phyloP scores from a whole-genome alignment of 1,140 invertebrate species.

The Asobara japonica region DNA sequence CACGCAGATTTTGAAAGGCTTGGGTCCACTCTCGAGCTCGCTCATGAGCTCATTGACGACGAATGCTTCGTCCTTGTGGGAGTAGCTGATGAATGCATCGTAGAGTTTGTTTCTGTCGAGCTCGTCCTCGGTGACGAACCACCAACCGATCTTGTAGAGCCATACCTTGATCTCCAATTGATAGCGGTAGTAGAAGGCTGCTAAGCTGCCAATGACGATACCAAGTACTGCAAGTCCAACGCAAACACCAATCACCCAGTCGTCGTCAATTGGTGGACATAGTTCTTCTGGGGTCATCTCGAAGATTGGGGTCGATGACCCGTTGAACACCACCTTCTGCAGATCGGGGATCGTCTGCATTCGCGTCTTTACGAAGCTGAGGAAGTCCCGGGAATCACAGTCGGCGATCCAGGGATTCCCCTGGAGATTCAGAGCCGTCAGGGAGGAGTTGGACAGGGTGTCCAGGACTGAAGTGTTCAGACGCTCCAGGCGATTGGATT shows the following conservation, averaged over 20 bases:
- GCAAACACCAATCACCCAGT: slow-evolving; percentile 60
- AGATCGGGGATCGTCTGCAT: slow-evolving; percentile 52
- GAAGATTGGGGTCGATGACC: slow-evolving; percentile 48
- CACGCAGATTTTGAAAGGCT: slow-evolving; percentile 76
- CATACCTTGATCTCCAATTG: slow-evolving; percentile 75
- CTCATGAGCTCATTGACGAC: slow-evolving; percentile 75
- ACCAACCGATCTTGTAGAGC: slow-evolving; percentile 75
- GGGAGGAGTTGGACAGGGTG: slow-evolving; percentile 54
- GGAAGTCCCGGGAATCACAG: slow-evolving; percentile 68
- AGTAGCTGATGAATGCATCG: slow-evolving; percentile 90
- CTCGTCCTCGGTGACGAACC: slow-evolving; percentile 77
- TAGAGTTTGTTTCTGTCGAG: slow-evolving; percentile 81
- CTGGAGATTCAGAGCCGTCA: slow-evolving; percentile 64
- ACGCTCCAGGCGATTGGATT: slow-evolving; percentile 66
- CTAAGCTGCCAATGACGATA: slow-evolving; percentile 64
- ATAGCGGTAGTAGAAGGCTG: slow-evolving; percentile 73
- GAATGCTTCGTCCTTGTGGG: slow-evolving; percentile 82
- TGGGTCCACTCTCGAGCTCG: slow-evolving; percentile 72
- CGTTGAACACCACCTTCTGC: slow-evolving; percentile 62
- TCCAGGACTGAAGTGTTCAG: slow-evolving; percentile 57
- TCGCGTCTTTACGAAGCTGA: slow-evolving; percentile 68
- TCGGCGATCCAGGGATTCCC: slow-evolving; percentile 74
- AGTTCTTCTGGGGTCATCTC: slow-evolving; percentile 66
- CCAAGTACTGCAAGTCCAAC: slow-evolving; percentile 63
- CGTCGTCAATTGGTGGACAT: slow-evolving; percentile 58